Evolutionary conservation across 2,888 invertebrate genomes (phyloP), one percentile per base, ranked within the genome.

Genomic region (Agonum fuliginosum): DNA sequence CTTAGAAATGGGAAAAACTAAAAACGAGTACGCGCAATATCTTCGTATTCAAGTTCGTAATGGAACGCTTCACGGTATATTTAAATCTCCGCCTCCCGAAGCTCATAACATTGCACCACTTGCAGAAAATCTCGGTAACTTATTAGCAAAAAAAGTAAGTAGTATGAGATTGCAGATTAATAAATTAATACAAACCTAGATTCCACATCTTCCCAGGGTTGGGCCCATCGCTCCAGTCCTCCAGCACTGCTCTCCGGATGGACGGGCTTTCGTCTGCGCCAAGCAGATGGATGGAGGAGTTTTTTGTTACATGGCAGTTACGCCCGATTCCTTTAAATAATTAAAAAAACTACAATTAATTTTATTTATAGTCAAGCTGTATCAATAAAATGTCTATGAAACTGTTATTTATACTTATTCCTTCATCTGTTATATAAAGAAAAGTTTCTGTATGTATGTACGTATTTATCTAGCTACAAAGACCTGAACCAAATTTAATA

Each of bases 281-380:
- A 88, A 88, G 81, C 88, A 88, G 82, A 87, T 89, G 67, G 88
- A 89, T 0, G 88, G 88, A 34, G 90, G 90, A 12, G 86, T 90
- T 4, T 86, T 90, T 75, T 89, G 89, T 81, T 90, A 90, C 80
- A 87, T 90, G 87, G 89, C 90, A n/a, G 89, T 90, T 4, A 87
- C 88, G 79, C 88, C 89, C 0, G 85, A 86, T 79, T 85, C 86
- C 19, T 83, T 86, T 69, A 81, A 81, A 77, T 73, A 71, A 62
- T 41, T n/a, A n/a, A n/a, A n/a, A n/a, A 58, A 6, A 30, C 3
- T 30, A n/a, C 17, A 2, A 17, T 22, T 4, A 54, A 24, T 54
- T 54, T 24, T 1, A 10, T 24, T 1, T 24, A 6, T 51, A 20
- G 22, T 51, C 24, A 24, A 37, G 24, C 54, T 54, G 20, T 24